Conservation (phyloP, 2,113 vertebrate genomes). For the Atlantisia rogersi region DNA sequence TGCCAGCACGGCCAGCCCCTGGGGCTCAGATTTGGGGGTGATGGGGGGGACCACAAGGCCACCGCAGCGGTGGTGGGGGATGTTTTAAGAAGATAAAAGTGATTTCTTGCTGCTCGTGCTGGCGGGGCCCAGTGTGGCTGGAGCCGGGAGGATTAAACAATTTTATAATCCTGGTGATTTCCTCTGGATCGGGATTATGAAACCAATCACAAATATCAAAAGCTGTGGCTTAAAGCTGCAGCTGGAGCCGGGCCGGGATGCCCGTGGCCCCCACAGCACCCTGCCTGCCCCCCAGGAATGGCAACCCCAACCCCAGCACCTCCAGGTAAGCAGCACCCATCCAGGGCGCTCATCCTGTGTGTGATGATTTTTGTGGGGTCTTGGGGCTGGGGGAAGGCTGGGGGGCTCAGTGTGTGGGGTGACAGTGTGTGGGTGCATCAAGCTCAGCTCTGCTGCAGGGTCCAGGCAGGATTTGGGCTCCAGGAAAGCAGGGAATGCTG, state of each 20-base stretch:
- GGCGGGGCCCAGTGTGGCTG: background rate
- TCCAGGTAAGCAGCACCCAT: background rate
- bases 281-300: background rate
- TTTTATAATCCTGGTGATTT: constrained; percentile 74
- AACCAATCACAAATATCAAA: constrained; percentile 77
- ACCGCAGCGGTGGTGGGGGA: background rate
- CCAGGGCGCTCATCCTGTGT: background rate
- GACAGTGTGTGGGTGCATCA: rapidly evolving
- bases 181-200: constrained; percentile 76
- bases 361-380: background rate
- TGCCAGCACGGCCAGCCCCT: background rate
- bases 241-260: background rate
- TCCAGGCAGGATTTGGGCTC: background rate
- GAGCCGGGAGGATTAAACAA: constrained; percentile 64
- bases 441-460: background rate
- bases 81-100: constrained; percentile 10
- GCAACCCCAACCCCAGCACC: background rate
- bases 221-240: constrained; percentile 46
- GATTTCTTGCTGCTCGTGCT: constrained; percentile 14
- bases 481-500: background rate
- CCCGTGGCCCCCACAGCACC: background rate
- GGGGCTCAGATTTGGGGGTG: background rate
- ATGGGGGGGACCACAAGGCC: background rate
- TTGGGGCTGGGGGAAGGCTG: background rate
- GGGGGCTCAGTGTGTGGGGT: background rate